Evolutionary conservation across 2,797 vertebrate species (phyloP).

Genomic region (Sylvia borin): DNA sequence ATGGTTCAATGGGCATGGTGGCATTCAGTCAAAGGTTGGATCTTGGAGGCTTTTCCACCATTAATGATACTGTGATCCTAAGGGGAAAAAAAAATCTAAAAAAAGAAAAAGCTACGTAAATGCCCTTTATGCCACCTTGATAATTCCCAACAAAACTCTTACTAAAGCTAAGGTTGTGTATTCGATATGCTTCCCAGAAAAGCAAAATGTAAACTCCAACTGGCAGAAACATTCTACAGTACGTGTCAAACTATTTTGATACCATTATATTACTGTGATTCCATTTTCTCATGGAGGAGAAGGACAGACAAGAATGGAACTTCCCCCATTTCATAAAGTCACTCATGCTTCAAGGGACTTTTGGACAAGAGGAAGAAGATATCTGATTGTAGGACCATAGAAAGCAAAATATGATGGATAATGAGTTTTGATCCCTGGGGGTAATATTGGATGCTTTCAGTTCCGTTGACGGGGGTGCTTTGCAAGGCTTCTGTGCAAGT

Average conservation of each 20-base stretch:
- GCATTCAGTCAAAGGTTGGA: rapidly evolving
- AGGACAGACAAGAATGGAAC: neutral
- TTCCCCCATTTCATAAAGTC: neutral
- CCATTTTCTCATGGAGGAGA: neutral
- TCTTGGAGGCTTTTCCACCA: neutral
- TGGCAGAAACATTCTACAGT: neutral
- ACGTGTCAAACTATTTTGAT: rapidly evolving
- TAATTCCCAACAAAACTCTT: neutral
- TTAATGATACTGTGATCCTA: no score
- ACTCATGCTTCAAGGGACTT: rapidly evolving
- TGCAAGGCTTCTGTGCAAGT: neutral
- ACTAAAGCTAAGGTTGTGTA: neutral
- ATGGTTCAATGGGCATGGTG: neutral
- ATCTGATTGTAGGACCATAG: neutral
- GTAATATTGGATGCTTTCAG: neutral
- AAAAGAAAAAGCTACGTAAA: neutral
- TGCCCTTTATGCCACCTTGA: neutral
- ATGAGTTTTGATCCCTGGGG: neutral
- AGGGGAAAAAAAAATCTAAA: no score
- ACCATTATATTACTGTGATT: neutral
- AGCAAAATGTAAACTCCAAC: neutral
- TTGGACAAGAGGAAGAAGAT: neutral
- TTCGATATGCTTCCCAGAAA: neutral
- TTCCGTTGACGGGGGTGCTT: neutral
- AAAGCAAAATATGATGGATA: neutral